A percentile compares a stretch with the other conserved stretches of the same genome.
Evolutionary conservation across 2,113 vertebrate species (phyloP).

Genomic region (Alaudala cheleensis): DNA sequence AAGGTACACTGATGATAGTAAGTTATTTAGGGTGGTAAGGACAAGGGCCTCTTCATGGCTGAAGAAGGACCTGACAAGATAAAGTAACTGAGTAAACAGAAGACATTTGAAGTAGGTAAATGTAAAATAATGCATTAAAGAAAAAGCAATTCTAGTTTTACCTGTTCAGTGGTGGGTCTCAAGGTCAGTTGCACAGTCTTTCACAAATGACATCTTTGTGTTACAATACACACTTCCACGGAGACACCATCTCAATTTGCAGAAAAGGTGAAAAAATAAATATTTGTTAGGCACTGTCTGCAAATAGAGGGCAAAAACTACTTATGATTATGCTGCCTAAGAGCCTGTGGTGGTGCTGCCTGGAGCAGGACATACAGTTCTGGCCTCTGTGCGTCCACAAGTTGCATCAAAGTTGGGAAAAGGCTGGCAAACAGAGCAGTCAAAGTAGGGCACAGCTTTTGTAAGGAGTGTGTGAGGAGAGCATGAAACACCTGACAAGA

Average conservation of each 20-base stretch:
- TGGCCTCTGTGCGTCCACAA: background rate
- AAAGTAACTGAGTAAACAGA: background rate
- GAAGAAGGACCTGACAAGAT: constrained; percentile 11
- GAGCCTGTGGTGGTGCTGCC: background rate
- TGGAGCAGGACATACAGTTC: background rate
- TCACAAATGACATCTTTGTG: background rate
- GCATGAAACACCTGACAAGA: background rate
- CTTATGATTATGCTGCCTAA: background rate
- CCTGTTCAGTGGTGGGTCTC: background rate
- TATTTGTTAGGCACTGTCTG: background rate
- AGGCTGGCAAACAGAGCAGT: background rate
- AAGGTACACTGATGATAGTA: constrained; percentile 31
- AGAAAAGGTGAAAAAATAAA: background rate
- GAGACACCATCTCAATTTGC: background rate
- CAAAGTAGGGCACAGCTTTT: background rate
- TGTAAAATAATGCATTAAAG: background rate
- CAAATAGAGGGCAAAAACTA: background rate
- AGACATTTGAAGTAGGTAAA: background rate
- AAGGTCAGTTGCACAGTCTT: background rate
- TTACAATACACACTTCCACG: background rate
- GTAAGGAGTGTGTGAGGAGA: background rate
- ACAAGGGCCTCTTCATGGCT: background rate
- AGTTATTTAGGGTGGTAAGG: constrained; percentile 49
- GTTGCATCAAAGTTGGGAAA: background rate
- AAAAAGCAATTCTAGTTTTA: background rate